phyloP scores from a whole-genome alignment of 2,113 vertebrate genomes.

The Oriolus oriolus region DNA sequence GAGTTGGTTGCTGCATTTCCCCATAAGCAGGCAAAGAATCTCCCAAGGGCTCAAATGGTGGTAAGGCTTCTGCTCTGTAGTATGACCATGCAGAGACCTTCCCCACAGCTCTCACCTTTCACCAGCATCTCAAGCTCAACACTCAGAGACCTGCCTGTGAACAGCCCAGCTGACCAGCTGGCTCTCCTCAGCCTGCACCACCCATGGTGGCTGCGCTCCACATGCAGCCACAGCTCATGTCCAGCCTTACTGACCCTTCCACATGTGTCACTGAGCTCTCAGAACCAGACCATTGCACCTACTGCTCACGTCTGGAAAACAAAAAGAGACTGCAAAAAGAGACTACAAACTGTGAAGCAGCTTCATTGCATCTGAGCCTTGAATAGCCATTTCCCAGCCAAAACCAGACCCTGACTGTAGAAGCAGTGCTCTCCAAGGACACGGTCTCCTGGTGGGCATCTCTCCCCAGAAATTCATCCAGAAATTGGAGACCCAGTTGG shows the following conservation, averaged over 20 bases:
- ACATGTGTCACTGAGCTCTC: not conserved
- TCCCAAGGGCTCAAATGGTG: not conserved
- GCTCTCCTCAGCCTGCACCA: not conserved
- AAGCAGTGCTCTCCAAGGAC: not conserved
- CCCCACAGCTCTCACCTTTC: not conserved
- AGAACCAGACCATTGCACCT: not conserved
- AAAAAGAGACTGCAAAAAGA: not conserved
- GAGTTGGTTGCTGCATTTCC: not conserved
- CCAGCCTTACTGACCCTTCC: not conserved
- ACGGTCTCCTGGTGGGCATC: accelerated
- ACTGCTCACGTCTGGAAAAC: not conserved
- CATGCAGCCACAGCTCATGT: not conserved
- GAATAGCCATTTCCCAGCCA: not conserved
- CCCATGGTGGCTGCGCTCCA: accelerated
- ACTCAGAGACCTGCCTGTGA: not conserved
- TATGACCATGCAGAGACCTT: not conserved
- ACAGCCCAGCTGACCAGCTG: not conserved
- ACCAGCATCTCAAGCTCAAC: not conserved
- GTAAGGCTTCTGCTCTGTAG: not conserved
- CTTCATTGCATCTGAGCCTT: not conserved
- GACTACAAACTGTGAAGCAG: not conserved
- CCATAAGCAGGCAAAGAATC: not conserved
- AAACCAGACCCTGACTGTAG: not conserved
- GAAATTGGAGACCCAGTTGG: not conserved
- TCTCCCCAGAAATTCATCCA: not conserved